Base-by-base conservation (phyloP, 2,113 vertebrate genomes). In the Leucopsar rothschildi region DNA sequence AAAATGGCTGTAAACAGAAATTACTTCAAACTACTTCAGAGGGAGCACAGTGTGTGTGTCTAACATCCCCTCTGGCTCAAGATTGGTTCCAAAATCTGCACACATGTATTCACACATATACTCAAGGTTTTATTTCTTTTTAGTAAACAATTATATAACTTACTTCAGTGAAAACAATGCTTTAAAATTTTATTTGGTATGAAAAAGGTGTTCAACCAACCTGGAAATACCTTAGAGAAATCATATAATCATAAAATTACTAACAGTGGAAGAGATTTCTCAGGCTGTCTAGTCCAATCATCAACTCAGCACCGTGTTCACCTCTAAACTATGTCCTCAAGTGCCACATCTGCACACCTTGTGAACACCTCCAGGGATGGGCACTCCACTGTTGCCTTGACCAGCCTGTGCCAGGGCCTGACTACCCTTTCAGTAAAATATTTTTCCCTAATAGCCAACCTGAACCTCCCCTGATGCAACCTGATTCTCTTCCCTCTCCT, bases 401-500 rank as follows among this genome's bases (percentile, higher is more conserved):
- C 24, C 47, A 78, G 23, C 39, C 69, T 33, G 15, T 61, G 23
- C 33, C 42, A 71, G 13, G 14, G 29, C 35, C 22, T 49, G 57
- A 17, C 5, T 4, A 21, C 14, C 3, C 19, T 56, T 56, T 31
- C 66, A 8, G 5, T 6, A 17, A 8, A 22, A 57, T 27, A 31
- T 35, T 11, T 35, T 12, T 7, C 9, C 9, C 13, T 2, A 8
- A 9, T 5, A 29, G 5, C 42, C 85, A 25, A 0, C 16, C 57
- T 79, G 40, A 20, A 0, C n/a, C 39, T 40, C 1, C 24, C 16
- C 7, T 71, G 42, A 12, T 2, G 0, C 65, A 71, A 1, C 56
- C 23, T 2, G 2, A 71, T 20, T 40, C n/a, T 0, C 1, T 71
- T 63, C 29, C 49, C 40, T 71, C 49, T 64, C 16, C 2, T 79